Evolutionary conservation across 1,140 invertebrate species (phyloP), one percentile per base, ranked within the genome.

Genomic region (Trissolcus basalis): DNA sequence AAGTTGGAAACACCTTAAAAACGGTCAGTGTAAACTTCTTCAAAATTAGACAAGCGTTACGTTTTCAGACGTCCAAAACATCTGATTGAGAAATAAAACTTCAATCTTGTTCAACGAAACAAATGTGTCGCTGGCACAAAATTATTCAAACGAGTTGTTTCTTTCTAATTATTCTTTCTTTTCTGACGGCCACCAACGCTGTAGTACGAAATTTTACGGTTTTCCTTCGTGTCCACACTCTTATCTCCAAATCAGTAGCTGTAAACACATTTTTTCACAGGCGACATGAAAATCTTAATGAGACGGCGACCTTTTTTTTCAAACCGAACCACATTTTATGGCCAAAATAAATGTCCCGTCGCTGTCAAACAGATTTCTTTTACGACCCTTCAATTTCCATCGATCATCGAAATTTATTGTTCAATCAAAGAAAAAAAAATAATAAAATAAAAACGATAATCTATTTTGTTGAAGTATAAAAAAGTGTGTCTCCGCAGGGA

Each of bases 41-140:
- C n/a, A n/a, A n/a, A n/a, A n/a, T n/a, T n/a, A n/a, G n/a, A n/a
- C n/a, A n/a, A n/a, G n/a, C n/a, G 43, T 36, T 12, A 51, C 53
- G 33, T 53, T 72, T 64, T 59, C 47, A 49, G 16, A 12, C n/a
- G n/a, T n/a, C n/a, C n/a, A n/a, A n/a, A n/a, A 65, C 35, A 53
- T 54, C 50, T 43, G 15, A 73, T 73, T 67, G 61, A 67, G 63
- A 73, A 73, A 64, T 65, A 73, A 73, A 65, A 65, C 1, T 60
- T 65, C n/a, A 73, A 55, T 73, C 58, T 58, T 35, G 6, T 3
- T 10, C 14, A 73, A 65, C 32, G 36, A 60, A 44, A 68, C 49
- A 50, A 61, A 44, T 44, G 35, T 33, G 14, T 36, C 11, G 14
- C 27, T n/a, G n/a, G 6, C 56, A 51, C 47, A 49, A 67, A 11